Evolutionary conservation across 2,888 invertebrate genomes (phyloP).

Genomic region (Pterostichus madidus): DNA sequence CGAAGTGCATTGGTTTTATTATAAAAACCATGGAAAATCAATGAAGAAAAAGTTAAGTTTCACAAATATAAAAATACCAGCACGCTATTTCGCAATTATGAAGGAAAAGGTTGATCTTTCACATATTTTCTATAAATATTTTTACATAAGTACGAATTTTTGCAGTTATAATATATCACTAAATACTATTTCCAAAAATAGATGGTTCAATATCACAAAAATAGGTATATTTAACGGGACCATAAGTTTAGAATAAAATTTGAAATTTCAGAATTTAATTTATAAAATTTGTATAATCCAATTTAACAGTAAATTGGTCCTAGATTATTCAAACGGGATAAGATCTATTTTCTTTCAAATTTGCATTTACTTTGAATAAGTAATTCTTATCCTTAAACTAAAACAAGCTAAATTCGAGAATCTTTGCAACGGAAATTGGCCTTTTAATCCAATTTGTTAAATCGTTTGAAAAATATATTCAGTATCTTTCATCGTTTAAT

Average conservation of each 20-base stretch:
- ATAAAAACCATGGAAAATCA: not conserved
- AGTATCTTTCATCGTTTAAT: too few species aligned
- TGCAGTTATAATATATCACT: not conserved
- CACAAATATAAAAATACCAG: not conserved
- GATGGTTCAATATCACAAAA: too few species aligned
- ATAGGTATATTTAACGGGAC: too few species aligned
- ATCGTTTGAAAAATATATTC: not conserved
- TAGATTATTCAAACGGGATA: not conserved
- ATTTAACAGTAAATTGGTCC: conserved; percentile 3
- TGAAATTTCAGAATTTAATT: too few species aligned
- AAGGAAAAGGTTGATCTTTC: not conserved
- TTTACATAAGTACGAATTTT: not conserved
- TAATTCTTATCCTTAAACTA: not conserved
- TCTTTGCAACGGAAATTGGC: not conserved
- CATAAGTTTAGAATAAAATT: too few species aligned
- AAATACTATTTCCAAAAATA: not conserved
- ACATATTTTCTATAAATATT: conserved; percentile 2
- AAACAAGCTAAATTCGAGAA: not conserved
- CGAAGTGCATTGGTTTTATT: not conserved
- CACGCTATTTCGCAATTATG: conserved; percentile 9
- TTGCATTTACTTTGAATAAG: not conserved
- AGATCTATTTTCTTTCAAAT: conserved; percentile 5
- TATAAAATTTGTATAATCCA: not conserved
- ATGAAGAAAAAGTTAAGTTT: not conserved
- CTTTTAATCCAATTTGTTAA: not conserved